Conservation (phyloP, 2,113 vertebrate genomes). For the Perca fluviatilis region DNA sequence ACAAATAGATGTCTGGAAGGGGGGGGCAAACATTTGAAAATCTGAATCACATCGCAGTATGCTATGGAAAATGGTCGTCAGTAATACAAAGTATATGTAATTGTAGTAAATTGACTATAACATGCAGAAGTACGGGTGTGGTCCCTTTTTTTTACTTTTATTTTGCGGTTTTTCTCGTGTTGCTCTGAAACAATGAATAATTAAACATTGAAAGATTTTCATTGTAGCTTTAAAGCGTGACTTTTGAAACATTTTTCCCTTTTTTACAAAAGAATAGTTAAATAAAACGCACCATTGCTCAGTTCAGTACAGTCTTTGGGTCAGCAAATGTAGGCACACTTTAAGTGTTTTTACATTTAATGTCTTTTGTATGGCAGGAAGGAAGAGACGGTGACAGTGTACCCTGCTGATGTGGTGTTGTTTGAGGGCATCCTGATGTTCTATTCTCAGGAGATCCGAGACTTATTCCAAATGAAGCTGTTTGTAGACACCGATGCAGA, state of each 20-base stretch:
- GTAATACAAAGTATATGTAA: background rate
- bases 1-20: background rate
- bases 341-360: background rate
- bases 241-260: background rate
- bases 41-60: background rate
- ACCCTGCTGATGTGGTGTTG: slow-evolving; percentile 94
- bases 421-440: slow-evolving; percentile 96
- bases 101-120: background rate
- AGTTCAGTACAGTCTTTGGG: background rate
- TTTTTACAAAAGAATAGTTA: background rate
- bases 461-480: slow-evolving; percentile 97
- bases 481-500: slow-evolving; percentile 95
- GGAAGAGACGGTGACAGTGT: slow-evolving; percentile 91
- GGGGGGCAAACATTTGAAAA: background rate
- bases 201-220: background rate
- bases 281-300: background rate
- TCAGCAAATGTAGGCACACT: background rate
- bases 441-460: slow-evolving; percentile 93
- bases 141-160: no score
- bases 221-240: background rate
- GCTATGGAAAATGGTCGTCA: background rate
- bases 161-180: background rate
- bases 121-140: background rate
- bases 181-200: background rate
- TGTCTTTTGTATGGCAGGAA: slow-evolving; percentile 84